Conservation (phyloP, 2,797 vertebrate species). For the Sebastes iracundus region DNA sequence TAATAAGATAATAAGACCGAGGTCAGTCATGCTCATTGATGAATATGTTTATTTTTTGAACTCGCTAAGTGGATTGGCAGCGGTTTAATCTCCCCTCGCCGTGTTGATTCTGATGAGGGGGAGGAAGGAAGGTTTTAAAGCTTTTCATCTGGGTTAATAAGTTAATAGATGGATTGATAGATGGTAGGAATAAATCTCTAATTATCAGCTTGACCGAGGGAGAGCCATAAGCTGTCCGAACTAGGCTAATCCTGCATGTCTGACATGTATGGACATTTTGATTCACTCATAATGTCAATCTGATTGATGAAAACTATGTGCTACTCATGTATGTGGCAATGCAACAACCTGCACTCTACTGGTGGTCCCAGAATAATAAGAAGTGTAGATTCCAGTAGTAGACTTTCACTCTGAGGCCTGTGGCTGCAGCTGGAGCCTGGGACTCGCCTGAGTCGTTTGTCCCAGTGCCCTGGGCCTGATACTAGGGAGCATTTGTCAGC, state of each 20-base stretch:
- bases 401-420: neutral
- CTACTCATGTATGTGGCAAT: neutral
- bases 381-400: neutral
- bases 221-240: constrained; percentile 62
- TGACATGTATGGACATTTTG: constrained; percentile 48
- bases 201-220: constrained; percentile 75
- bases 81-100: constrained; percentile 60
- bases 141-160: constrained; percentile 76
- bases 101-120: constrained; percentile 51
- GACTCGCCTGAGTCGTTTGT: constrained; percentile 20
- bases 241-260: constrained; percentile 67
- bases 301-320: neutral
- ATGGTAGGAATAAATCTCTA: constrained; percentile 77
- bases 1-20: constrained; percentile 35
- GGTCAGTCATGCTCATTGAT: constrained; percentile 55
- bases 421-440: constrained; percentile 33
- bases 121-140: constrained; percentile 56
- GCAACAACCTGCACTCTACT: neutral
- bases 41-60: constrained; percentile 60
- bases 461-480: neutral
- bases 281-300: constrained; percentile 20
- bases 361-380: neutral
- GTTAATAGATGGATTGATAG: constrained; percentile 82
- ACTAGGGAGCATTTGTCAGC: constrained; percentile 39
- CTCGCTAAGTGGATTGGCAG: constrained; percentile 66